phyloP scores from a whole-genome alignment of 64 coral and sea anemone species.

The Acropora tenuis region DNA sequence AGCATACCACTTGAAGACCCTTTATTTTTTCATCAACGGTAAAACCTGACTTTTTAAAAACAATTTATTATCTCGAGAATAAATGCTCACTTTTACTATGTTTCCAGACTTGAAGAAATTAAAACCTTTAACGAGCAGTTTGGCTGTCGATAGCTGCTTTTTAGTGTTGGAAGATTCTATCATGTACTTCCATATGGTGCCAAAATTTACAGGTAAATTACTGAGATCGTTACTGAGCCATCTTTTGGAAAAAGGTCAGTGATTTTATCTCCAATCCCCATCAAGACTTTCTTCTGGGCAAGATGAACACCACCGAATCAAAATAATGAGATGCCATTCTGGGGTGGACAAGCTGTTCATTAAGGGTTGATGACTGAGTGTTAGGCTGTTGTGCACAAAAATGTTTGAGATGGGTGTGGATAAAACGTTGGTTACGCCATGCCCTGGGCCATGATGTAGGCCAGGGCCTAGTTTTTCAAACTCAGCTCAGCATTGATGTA shows the following conservation, averaged over 20 bases:
- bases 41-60: slow-evolving; percentile 54
- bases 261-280: slow-evolving; percentile 17
- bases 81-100: slow-evolving; percentile 36
- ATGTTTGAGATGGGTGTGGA: too few species aligned
- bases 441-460: too few species aligned
- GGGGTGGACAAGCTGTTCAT: too few species aligned
- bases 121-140: slow-evolving; percentile 28
- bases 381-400: too few species aligned
- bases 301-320: slow-evolving; percentile 12
- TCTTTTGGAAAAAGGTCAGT: slow-evolving; percentile 22
- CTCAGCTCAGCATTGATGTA: too few species aligned
- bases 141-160: slow-evolving; percentile 38
- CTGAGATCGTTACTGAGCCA: slow-evolving; percentile 11
- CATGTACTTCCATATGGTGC: slow-evolving; percentile 62
- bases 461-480: too few species aligned
- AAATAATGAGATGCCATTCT: too few species aligned
- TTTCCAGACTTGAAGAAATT: slow-evolving; percentile 59
- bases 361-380: too few species aligned
- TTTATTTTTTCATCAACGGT: slow-evolving; percentile 60
- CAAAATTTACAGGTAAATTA: slow-evolving; percentile 38
- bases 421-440: too few species aligned
- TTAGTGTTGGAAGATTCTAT: slow-evolving; percentile 15
- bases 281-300: slow-evolving; percentile 32
- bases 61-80: slow-evolving; percentile 33
- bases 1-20: slow-evolving; percentile 38